These are phyloP conservation scores for Poeciliopsis presidionis DNA, from an alignment of 2,797 vertebrate genomes.

Conservation along the genomic window DNA sequence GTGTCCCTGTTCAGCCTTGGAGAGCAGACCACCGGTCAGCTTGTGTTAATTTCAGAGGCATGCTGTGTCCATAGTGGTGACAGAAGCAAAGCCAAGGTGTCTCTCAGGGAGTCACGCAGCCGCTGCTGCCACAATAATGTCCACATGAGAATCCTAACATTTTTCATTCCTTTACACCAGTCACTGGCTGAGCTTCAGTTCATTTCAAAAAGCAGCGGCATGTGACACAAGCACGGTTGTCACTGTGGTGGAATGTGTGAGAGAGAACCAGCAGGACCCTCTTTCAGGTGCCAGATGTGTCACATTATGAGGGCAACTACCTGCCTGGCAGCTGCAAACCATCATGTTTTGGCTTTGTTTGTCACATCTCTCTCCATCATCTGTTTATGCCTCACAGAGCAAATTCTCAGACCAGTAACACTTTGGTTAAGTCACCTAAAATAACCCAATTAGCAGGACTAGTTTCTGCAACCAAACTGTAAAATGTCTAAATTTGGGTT, in stretches of 20 bases:
- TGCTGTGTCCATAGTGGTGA: conserved; percentile 52
- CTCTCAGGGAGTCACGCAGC: conserved; percentile 55
- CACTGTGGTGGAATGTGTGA: conserved; percentile 23
- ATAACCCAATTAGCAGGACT: conserved; percentile 57
- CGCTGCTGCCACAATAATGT: conserved; percentile 55
- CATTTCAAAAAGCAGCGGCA: conserved; percentile 43
- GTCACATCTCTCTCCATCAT: conserved; percentile 31
- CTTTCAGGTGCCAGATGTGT: conserved; percentile 62
- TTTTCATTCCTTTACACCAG: conserved; percentile 29
- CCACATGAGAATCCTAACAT: conserved; percentile 40
- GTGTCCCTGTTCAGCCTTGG: conserved; percentile 29
- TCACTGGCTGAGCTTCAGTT: conserved; percentile 20
- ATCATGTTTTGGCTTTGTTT: conserved; percentile 22
- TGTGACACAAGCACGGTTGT: conserved; percentile 49
- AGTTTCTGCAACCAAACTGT: conserved; percentile 39
- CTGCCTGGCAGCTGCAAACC: conserved; percentile 51
- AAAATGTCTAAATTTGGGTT: conserved; percentile 38
- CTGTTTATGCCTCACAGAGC: conserved; percentile 12
- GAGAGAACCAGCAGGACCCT: conserved; percentile 35
- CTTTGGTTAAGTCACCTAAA: conserved; percentile 38
- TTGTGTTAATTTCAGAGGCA: conserved; percentile 66
- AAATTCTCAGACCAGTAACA: conserved; percentile 37
- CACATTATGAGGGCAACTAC: conserved; percentile 56
- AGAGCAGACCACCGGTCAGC: conserved; percentile 60
- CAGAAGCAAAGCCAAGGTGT: conserved; percentile 59